Evolutionary conservation across 2,797 vertebrate genomes (phyloP), one percentile per base, ranked within the genome.

Genomic region (Argentina silus): DNA sequence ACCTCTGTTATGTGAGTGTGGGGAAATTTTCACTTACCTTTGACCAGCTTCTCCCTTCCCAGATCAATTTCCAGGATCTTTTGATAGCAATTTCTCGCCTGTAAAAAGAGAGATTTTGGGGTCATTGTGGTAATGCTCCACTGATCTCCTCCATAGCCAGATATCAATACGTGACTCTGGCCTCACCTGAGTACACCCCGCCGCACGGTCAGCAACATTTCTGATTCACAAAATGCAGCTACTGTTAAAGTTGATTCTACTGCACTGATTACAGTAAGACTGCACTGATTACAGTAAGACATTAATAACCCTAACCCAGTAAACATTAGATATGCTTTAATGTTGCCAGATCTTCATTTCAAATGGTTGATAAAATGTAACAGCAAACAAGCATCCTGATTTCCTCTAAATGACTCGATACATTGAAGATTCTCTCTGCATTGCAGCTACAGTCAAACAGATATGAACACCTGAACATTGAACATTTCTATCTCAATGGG

Each of bases 51-150:
- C 73, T 93, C 86, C 75, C 78, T 94, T 1, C 65, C 86, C 63
- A 95, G 93, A 45, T 95, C 94, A 19, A 95, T 88, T 78, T 95
- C 86, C 81, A 89, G 70, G 72, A 98, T 94, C 87, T 93, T 95
- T 90, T 91, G 83, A 76, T 95, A 98, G 83, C 95, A 95, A 3
- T 88, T 87, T 88, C 92, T 95, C 59, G 94, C 88, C 97, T 99
- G 63, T 66, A 79, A 84, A 83, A 67, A 43, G 68, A 12, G 9
- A 62, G n/a, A 62, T 3, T 83, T 3, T 47, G 60, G 63, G 50
- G 80, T 88, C 15, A 73, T 3, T 43, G 12, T 65, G 47, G 0
- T 69, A 64, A 55, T 63, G 55, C 65, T 73, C 71, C 12, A 65
- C 10, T 73, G 7, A 15, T 44, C 62, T 79, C 51, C 67, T 67